A percentile compares a stretch with the other conserved stretches of the same genome.
Evolutionary conservation across 2,797 vertebrate genomes (phyloP).

Genomic region (Muscicapa striata): DNA sequence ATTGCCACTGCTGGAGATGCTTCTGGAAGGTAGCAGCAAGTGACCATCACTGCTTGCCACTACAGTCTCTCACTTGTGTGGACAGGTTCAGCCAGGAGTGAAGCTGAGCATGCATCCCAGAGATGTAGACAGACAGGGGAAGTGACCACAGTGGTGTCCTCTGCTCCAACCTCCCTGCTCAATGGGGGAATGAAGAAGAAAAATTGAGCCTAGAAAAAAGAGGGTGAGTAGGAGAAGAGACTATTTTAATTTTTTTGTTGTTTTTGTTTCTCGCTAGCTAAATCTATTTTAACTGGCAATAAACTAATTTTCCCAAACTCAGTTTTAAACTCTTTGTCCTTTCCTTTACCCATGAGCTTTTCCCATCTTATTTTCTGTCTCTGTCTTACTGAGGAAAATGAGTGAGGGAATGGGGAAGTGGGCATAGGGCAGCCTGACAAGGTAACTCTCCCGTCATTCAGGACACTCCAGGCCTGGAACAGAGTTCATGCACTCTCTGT

Average conservation of each 20-base stretch:
- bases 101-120: neutral
- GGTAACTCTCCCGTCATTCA: neutral
- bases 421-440: neutral
- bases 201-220: neutral
- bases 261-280: neutral
- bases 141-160: neutral
- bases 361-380: neutral
- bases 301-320: neutral
- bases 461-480: neutral
- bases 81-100: neutral
- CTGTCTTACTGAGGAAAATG: neutral
- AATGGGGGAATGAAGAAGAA: neutral
- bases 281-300: neutral
- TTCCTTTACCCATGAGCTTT: neutral
- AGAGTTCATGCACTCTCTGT: neutral
- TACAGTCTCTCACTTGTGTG: no score
- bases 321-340: neutral
- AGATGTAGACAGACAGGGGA: neutral
- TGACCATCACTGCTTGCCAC: no score
- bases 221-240: neutral
- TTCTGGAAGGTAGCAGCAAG: no score
- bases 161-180: neutral
- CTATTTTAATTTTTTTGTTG: neutral
- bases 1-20: no score
- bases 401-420: neutral